Base-by-base conservation (phyloP, 37 sponge, comb jelly and placozoan species). In the Beroe ovata region DNA sequence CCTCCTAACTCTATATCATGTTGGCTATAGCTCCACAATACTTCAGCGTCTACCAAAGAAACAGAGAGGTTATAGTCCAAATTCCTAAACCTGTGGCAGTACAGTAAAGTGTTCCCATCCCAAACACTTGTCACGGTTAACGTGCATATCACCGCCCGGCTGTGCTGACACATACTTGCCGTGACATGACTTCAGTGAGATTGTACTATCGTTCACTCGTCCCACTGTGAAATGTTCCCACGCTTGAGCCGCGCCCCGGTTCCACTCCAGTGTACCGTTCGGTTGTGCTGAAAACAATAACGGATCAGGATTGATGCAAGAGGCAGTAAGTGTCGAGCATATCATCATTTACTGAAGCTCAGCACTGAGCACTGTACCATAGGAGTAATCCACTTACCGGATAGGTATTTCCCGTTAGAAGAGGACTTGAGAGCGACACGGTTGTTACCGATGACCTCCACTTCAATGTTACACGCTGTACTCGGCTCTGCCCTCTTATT, bases 351-450 rank as follows among this genome's bases (percentile, higher is more conserved):
- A n/a, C n/a, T n/a, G n/a, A n/a, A n/a, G n/a, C n/a, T n/a, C n/a
- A n/a, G n/a, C n/a, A n/a, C n/a, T n/a, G n/a, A n/a, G n/a, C n/a
- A n/a, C n/a, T n/a, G n/a, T n/a, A n/a, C n/a, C n/a, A n/a, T n/a
- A n/a, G n/a, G n/a, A n/a, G n/a, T n/a, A n/a, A n/a, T 11, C 11
- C 41, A 77, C 84, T 23, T 3, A 77, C 84, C 47, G 20, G 84
- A 77, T 6, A 77, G 84, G 41, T 41, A 77, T 77, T 77, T 77
- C 3, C 84, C 84, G 25, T 21, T 1, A 32, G 8, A 40, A 26
- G 84, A 77, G 20, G 71, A 71, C n/a, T 42, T 77, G 54, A 77
- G 54, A 77, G 84, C 84, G n/a, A 77, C 84, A 3, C 54, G 11
- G 11, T 6, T 16, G 54, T 47, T 11, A 6, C 54, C 11, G 54